phyloP scores from a whole-genome alignment of 2,797 vertebrate species.

The Carduelis carduelis region DNA sequence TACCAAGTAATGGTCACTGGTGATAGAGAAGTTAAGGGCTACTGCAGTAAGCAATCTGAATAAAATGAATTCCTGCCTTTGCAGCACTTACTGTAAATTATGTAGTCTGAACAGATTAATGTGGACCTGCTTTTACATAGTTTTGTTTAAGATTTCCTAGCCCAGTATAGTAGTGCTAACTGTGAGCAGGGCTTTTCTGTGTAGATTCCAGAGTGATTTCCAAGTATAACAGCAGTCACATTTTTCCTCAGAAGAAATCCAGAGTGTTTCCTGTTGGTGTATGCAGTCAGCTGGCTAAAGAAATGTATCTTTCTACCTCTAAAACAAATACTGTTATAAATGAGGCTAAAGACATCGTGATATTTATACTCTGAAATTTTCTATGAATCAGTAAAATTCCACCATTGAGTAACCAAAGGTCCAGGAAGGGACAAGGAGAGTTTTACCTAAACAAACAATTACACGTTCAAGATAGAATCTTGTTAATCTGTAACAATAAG shows the following conservation, averaged over 20 bases:
- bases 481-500: neutral
- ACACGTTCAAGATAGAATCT: neutral
- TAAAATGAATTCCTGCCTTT: neutral
- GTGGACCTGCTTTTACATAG: neutral
- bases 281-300: neutral
- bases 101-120: neutral
- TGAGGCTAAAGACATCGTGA: neutral
- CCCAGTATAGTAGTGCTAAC: neutral
- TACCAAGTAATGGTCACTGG: neutral
- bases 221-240: neutral
- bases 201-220: neutral
- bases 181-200: neutral
- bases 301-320: neutral
- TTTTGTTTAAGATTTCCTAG: neutral
- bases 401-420: neutral
- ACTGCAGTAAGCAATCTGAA: neutral
- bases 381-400: conserved; percentile 1
- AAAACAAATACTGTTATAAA: neutral
- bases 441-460: conserved; percentile 13
- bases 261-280: neutral
- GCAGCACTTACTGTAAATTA: neutral
- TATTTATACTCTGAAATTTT: neutral
- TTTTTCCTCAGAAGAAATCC: neutral
- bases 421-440: neutral
- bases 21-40: neutral